These are phyloP conservation scores for Scaptodrosophila lebanonensis DNA, from an alignment of 1,140 invertebrate species.

Conservation along the genomic window DNA sequence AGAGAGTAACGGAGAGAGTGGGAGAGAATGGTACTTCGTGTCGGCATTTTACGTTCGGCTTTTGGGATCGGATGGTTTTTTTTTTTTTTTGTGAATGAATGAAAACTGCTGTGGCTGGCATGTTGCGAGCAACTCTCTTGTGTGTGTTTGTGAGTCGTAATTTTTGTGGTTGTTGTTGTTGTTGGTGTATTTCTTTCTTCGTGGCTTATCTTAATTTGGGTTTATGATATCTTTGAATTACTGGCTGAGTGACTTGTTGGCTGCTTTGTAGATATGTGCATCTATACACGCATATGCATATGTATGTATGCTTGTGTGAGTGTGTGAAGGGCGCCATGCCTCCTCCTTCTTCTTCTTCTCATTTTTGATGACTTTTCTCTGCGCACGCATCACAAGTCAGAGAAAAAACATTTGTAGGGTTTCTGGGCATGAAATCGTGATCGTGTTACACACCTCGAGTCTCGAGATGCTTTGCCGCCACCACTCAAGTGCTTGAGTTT, in stretches of 20 bases:
- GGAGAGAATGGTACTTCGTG: not conserved
- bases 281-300: slow-evolving; percentile 4
- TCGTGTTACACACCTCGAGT: slow-evolving; percentile 51
- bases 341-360: slow-evolving; percentile 17
- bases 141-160: slow-evolving; percentile 20
- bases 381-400: too few relatives aligned
- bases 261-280: not conserved
- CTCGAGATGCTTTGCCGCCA: slow-evolving; percentile 21
- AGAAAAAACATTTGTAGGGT: slow-evolving; percentile 50
- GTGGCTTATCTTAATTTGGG: slow-evolving; percentile 63
- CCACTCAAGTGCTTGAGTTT: slow-evolving; percentile 45
- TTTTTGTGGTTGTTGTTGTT: too few relatives aligned
- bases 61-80: not conserved
- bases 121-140: not conserved
- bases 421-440: slow-evolving; percentile 59
- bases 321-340: slow-evolving; percentile 32
- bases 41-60: not conserved
- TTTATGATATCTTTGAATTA: slow-evolving; percentile 56
- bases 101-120: slow-evolving; percentile 40
- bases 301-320: slow-evolving; percentile 5
- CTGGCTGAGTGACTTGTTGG: slow-evolving; percentile 11
- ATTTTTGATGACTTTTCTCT: not conserved
- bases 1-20: too few relatives aligned
- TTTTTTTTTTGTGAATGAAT: slow-evolving; percentile 54
- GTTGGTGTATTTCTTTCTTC: slow-evolving; percentile 32